Evolutionary conservation across 2,113 vertebrate genomes (phyloP).

Genomic region (Colistium nudipinnis): DNA sequence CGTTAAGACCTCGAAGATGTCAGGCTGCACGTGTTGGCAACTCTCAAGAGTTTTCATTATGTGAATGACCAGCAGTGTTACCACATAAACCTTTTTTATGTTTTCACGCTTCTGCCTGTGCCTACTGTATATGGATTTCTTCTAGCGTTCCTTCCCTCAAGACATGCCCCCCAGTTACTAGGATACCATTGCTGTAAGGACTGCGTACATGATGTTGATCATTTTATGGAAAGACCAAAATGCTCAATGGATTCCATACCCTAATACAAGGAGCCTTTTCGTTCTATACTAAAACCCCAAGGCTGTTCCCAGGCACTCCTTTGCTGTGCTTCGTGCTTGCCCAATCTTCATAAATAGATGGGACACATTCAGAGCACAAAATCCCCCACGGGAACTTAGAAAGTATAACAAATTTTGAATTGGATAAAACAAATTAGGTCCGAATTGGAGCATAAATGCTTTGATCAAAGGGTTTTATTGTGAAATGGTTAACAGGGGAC

Average conservation of each 20-base stretch:
- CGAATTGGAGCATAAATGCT: conserved; percentile 39
- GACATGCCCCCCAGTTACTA: conserved; percentile 11
- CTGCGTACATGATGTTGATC: background rate
- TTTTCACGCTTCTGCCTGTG: background rate
- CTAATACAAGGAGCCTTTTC: background rate
- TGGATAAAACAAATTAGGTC: conserved; percentile 44
- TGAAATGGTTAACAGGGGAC: conserved; percentile 18
- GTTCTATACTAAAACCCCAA: too few species aligned
- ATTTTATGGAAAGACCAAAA: background rate
- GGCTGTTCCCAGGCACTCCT: conserved; percentile 1
- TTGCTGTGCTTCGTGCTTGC: conserved; percentile 6
- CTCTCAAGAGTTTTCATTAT: background rate
- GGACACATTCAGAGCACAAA: conserved; percentile 20
- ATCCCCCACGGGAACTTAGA: conserved; percentile 8
- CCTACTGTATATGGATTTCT: conserved; percentile 4
- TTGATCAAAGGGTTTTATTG: conserved; percentile 42
- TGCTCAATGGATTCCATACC: background rate
- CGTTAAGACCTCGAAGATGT: background rate
- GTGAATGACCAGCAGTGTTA: background rate
- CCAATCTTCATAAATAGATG: conserved; percentile 8
- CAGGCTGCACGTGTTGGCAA: background rate
- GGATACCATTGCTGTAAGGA: conserved; percentile 3
- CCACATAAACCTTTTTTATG: background rate
- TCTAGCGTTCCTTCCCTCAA: background rate
- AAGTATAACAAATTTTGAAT: conserved; percentile 34